A percentile compares a stretch with the other conserved stretches of the same genome.
Conservation (phyloP, 2,888 invertebrate species). For the Mythimna albipuncta region DNA sequence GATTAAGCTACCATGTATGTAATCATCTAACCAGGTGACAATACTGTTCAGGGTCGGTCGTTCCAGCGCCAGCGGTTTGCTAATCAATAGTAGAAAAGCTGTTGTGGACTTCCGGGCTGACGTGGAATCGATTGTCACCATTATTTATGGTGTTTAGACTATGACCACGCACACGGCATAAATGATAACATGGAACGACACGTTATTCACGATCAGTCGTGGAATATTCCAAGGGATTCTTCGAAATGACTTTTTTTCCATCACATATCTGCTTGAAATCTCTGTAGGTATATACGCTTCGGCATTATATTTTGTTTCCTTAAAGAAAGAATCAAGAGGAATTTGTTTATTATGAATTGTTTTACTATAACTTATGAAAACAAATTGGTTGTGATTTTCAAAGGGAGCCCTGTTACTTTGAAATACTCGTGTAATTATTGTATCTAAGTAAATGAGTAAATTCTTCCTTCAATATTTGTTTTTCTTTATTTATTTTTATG, state of each 20-base stretch:
- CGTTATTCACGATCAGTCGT: slow-evolving; percentile 19
- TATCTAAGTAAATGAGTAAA: slow-evolving; percentile 20
- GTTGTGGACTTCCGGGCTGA: slow-evolving; percentile 28
- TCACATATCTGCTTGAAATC: slow-evolving; percentile 5
- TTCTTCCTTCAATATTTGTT: not conserved
- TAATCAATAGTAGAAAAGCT: slow-evolving; percentile 5
- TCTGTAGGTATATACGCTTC: slow-evolving; percentile 4
- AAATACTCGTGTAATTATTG: slow-evolving; percentile 19
- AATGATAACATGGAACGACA: slow-evolving; percentile 5
- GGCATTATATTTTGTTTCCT: slow-evolving; percentile 12
- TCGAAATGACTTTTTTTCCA: slow-evolving; percentile 20
- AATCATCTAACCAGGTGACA: slow-evolving; percentile 16
- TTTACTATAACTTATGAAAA: slow-evolving; percentile 25
- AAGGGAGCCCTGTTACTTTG: slow-evolving; percentile 35
- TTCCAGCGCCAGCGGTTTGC: slow-evolving; percentile 16
- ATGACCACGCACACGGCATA: slow-evolving; percentile 6
- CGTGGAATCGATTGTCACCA: slow-evolving; percentile 37
- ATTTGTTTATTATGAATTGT: slow-evolving; percentile 40
- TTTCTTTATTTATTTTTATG: not conserved
- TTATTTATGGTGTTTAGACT: slow-evolving; percentile 37
- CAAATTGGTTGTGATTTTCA: slow-evolving; percentile 15
- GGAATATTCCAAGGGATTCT: slow-evolving; percentile 16
- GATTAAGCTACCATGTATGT: slow-evolving; percentile 6
- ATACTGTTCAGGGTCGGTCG: slow-evolving; percentile 4
- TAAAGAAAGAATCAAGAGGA: slow-evolving; percentile 25